These are phyloP conservation scores for Pangasius larnaudii DNA, from an alignment of 2,797 vertebrate species.

Conservation along the genomic window DNA sequence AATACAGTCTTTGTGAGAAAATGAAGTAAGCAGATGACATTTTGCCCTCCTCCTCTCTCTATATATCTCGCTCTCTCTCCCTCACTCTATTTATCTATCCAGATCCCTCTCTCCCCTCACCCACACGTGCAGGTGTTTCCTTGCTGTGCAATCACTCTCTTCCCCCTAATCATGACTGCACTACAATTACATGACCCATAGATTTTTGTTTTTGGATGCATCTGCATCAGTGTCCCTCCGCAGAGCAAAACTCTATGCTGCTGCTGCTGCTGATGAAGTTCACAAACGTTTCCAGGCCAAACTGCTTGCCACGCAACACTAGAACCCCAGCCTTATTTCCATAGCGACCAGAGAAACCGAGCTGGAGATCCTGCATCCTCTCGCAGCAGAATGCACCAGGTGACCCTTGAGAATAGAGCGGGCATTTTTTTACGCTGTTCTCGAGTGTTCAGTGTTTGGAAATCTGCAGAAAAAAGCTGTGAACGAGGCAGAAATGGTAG, in stretches of 20 bases:
- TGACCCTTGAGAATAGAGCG: constrained; percentile 40
- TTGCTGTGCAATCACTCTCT: constrained; percentile 10
- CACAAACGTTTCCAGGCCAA: constrained; percentile 28
- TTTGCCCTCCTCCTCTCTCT: not conserved
- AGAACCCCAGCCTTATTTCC: constrained; percentile 51
- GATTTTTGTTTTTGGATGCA: not conserved
- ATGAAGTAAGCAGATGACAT: not conserved
- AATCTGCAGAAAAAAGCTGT: not conserved
- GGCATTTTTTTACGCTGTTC: not conserved
- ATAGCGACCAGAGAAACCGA: constrained; percentile 46
- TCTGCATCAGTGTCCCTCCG: not conserved
- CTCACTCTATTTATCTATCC: not conserved
- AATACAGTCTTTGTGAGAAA: not conserved
- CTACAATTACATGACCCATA: constrained; percentile 15
- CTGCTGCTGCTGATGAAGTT: not conserved
- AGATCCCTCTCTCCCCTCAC: not conserved
- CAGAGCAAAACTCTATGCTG: not conserved
- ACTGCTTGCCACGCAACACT: constrained; percentile 32
- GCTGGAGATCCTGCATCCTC: constrained; percentile 11
- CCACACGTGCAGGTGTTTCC: not conserved
- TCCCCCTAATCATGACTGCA: constrained; percentile 4
- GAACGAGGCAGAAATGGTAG: not conserved
- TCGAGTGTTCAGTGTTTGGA: not conserved
- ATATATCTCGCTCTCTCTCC: not conserved
- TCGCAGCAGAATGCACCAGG: constrained; percentile 19